Evolutionary conservation across 2,113 vertebrate species (phyloP), one percentile per base, ranked within the genome.

Genomic region (Microcebus tavaratra): DNA sequence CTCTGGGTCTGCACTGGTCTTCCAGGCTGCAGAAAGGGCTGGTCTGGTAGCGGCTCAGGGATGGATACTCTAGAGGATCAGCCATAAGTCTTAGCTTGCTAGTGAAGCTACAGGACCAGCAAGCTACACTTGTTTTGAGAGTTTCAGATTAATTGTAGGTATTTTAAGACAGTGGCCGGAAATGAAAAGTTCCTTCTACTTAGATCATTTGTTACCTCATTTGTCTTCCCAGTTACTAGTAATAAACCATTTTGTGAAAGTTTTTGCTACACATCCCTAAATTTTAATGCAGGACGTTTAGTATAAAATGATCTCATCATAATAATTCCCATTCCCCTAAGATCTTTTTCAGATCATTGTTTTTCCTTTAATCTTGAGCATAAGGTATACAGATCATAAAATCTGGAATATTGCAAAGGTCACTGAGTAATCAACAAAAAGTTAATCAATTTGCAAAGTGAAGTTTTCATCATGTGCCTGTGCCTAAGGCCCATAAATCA

Each of bases 401-500:
- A 94, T 76, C 23, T 65, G 67, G 73, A 91, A 1, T 48, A 91
- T 61, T 36, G 78, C 85, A 94, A 89, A 94, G 45, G 59, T 95
- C 79, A 61, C 2, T 57, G 50, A 95, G 45, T 89, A 96, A 96
- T 91, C 91, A 94, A 83, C 85, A 87, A 93, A 88, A 96, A 94
- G 61, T 79, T 70, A 89, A 94, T 93, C 84, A 88, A 61, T 92
- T 96, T 88, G 61, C 59, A 55, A 86, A 72, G 65, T 75, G 15
- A 90, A 78, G n/a, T 92, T 96, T 91, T 92, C 61, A 89, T 93
- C 82, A 57, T 9, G 10, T 70, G 57, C 39, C 20, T 84, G 70
- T 85, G 75, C 61, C 91, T 89, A 25, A 78, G 70, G 75, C 36
- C 15, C 72, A 12, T 15, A 61, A 86, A 84, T 87, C 86, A 91